phyloP scores from a whole-genome alignment of 1,140 invertebrate species.

The Drosophila insularis region DNA sequence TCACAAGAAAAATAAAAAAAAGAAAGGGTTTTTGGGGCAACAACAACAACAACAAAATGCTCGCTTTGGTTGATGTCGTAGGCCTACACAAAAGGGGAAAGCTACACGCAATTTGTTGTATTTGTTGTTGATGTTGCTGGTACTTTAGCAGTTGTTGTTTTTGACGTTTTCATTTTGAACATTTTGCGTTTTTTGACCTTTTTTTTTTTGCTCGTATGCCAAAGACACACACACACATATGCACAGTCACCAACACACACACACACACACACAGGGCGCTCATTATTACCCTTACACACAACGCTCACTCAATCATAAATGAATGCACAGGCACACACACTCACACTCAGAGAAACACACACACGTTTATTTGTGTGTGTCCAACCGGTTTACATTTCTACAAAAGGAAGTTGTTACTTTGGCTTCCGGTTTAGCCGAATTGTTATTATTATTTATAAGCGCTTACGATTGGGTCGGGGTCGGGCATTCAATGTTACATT shows the following conservation, averaged over 20 bases:
- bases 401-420: slow-evolving; percentile 79
- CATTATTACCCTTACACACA: slow-evolving; percentile 49
- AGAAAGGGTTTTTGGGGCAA: slow-evolving; percentile 55
- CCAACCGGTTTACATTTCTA: slow-evolving; percentile 68
- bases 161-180: slow-evolving; percentile 60
- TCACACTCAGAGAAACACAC: too few relatives aligned
- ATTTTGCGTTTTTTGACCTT: slow-evolving; percentile 61
- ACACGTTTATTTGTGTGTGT: slow-evolving; percentile 59
- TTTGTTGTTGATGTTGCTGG: slow-evolving; percentile 26
- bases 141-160: slow-evolving; percentile 39
- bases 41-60: slow-evolving; percentile 29
- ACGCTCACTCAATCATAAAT: slow-evolving; percentile 75
- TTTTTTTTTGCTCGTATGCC: slow-evolving; percentile 20
- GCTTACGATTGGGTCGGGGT: slow-evolving; percentile 23
- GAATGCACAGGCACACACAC: slow-evolving; percentile 52
- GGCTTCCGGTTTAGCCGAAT: slow-evolving; percentile 74
- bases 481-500: slow-evolving; percentile 22
- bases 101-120: slow-evolving; percentile 50
- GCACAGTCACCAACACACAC: neutral
- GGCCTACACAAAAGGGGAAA: slow-evolving; percentile 43
- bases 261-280: slow-evolving; percentile 17
- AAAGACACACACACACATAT: neutral
- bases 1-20: slow-evolving; percentile 52
- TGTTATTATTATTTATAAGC: slow-evolving; percentile 76
- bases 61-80: slow-evolving; percentile 62